Evolutionary conservation across 2,797 vertebrate species (phyloP).

Genomic region (Novumbra hubbsi): DNA sequence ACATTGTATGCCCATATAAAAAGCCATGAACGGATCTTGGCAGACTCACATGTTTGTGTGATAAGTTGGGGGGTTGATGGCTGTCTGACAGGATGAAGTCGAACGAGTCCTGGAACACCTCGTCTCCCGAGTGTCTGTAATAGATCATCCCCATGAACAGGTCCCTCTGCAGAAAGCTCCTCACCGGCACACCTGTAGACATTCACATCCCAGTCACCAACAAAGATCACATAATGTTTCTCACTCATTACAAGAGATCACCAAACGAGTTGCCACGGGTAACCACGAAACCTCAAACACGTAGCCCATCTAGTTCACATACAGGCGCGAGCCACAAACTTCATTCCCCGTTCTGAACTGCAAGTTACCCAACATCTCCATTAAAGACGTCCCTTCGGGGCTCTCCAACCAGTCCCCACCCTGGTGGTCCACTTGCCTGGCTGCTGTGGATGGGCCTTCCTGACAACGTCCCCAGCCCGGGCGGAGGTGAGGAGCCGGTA

Average conservation of each 20-base stretch:
- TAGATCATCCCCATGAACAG: constrained; percentile 73
- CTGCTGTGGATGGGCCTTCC: constrained; percentile 49
- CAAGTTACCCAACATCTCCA: neutral
- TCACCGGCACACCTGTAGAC: constrained; percentile 58
- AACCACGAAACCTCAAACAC: neutral
- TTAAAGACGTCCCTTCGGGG: neutral
- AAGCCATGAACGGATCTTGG: neutral
- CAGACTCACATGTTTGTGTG: constrained; percentile 56
- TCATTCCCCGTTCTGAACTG: neutral
- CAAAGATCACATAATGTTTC: neutral
- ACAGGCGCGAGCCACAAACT: neutral
- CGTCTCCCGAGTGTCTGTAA: constrained; percentile 72
- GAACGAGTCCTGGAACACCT: constrained; percentile 73
- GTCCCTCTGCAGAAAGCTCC: constrained; percentile 72
- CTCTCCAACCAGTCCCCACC: neutral
- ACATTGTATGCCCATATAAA: neutral
- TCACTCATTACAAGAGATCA: neutral
- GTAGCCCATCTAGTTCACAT: neutral
- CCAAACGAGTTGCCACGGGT: neutral
- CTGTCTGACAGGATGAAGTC: constrained; percentile 73
- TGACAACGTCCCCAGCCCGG: constrained; percentile 59
- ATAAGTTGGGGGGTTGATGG: constrained; percentile 73
- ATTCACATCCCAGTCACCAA: neutral
- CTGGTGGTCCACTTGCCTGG: constrained; percentile 48
- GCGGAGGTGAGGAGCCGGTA: constrained; percentile 46